Conservation (phyloP, 2,797 vertebrate species). For the Simalia tracyae region DNA sequence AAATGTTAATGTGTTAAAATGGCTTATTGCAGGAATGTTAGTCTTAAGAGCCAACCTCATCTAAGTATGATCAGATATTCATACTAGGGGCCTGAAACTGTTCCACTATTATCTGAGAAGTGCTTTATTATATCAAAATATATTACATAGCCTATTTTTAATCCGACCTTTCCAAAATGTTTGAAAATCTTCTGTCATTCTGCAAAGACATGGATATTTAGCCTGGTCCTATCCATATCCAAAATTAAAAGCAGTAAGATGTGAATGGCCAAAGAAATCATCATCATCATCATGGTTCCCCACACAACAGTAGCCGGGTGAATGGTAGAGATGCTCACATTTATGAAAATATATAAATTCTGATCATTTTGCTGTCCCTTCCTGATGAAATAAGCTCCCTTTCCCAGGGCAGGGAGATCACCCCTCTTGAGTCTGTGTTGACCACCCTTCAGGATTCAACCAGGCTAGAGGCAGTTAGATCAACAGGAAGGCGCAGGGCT, state of each 20-base stretch:
- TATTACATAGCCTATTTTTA: not conserved
- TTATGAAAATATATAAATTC: not conserved
- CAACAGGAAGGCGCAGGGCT: not conserved
- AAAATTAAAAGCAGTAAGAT: not conserved
- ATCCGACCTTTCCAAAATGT: not conserved
- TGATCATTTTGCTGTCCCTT: not conserved
- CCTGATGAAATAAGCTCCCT: not conserved
- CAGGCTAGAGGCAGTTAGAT: not conserved
- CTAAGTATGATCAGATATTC: not conserved
- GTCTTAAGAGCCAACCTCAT: constrained; percentile 12
- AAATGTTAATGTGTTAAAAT: constrained; percentile 9
- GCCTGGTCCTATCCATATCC: not conserved
- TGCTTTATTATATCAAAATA: not conserved
- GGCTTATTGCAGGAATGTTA: not conserved
- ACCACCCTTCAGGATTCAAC: not conserved
- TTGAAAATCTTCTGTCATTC: not conserved
- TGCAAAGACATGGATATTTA: not conserved
- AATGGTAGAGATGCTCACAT: not conserved
- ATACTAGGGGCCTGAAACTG: not conserved
- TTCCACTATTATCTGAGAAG: not conserved
- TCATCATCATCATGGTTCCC: not conserved
- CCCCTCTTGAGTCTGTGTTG: not conserved
- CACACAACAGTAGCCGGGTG: no score
- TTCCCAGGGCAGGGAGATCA: not conserved
- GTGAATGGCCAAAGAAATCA: not conserved